A percentile compares a stretch with the other conserved stretches of the same genome.
Evolutionary conservation across 2,797 vertebrate species (phyloP).

Genomic region (Catharus ustulatus): DNA sequence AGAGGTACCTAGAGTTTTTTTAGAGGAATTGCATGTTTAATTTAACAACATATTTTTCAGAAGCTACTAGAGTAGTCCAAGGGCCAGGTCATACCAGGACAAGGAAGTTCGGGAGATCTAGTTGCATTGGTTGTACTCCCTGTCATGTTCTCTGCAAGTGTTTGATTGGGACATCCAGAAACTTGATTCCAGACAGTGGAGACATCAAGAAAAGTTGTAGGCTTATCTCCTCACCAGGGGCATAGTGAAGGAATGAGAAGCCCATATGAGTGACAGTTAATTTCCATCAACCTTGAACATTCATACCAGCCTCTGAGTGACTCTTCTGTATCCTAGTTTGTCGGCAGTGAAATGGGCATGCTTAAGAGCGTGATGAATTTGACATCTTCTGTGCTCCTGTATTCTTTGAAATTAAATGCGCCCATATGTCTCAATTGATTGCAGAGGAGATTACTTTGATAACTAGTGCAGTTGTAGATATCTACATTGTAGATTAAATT

Average conservation of each 20-base stretch:
- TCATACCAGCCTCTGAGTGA: neutral
- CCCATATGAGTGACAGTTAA: neutral
- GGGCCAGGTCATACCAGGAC: neutral
- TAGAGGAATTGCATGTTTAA: neutral
- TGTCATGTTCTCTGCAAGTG: neutral
- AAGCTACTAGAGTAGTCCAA: neutral
- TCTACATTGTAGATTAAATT: neutral
- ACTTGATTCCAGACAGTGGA: neutral
- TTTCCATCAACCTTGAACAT: neutral
- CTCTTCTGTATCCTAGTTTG: neutral
- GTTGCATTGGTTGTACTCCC: neutral
- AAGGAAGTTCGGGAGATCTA: neutral
- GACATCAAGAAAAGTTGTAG: neutral
- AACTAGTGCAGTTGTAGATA: neutral
- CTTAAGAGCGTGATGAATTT: neutral
- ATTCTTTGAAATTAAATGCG: neutral
- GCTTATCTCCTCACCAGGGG: neutral
- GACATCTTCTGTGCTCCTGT: neutral
- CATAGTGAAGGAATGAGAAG: neutral
- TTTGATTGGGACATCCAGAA: neutral
- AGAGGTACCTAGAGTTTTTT: neutral
- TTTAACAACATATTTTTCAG: neutral
- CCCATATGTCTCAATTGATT: rapidly evolving
- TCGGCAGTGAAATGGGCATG: neutral
- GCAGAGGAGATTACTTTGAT: neutral